Evolutionary conservation across 2,888 invertebrate species (phyloP), one percentile per base, ranked within the genome.

Genomic region (Brenthis daphne): DNA sequence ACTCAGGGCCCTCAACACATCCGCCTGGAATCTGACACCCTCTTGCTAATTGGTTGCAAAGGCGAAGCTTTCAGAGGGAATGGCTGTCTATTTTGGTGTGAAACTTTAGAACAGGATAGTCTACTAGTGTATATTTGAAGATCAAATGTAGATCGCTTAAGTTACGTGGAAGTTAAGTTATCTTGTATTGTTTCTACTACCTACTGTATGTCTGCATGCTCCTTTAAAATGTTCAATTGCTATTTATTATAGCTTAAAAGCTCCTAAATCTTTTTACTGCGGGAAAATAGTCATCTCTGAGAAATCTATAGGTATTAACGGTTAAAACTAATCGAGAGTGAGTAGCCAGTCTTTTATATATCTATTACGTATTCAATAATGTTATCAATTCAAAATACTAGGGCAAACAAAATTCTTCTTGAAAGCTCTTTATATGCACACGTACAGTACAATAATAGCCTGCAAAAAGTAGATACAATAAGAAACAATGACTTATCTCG

Each of bases 1-100:
- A 57, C 67, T 53, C 50, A 65, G 55, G 67, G 73, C 69, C 60
- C 70, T 57, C 55, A 29, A 50, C 57, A 58, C 72, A 69, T 69
- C 72, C 72, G 71, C 67, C 60, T 68, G 74, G 67, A 74, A 73
- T 72, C 48, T 73, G 74, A 74, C 73, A 73, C 73, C 71, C 57
- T 37, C 56, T 37, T 60, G 70, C 60, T 74, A 73, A 71, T 70
- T 73, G 73, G 68, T 68, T 56, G 56, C 57, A 12, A 16, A 50
- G 54, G 58, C 60, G 48, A 20, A 54, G 37, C 20, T 33, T n/a
- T 53, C 33, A 14, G 33, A 47, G 20, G 13, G 16, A 43, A 20
- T 58, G 60, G 48, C 8, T 50, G 33, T 57, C 33, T 68, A 65
- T 65, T 47, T 43, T 37, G 20, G 54, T 55, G 14, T 58, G 64